These are phyloP conservation scores for Eristalinus sepulchralis DNA, from an alignment of 2,888 invertebrate species.

Conservation along the genomic window DNA sequence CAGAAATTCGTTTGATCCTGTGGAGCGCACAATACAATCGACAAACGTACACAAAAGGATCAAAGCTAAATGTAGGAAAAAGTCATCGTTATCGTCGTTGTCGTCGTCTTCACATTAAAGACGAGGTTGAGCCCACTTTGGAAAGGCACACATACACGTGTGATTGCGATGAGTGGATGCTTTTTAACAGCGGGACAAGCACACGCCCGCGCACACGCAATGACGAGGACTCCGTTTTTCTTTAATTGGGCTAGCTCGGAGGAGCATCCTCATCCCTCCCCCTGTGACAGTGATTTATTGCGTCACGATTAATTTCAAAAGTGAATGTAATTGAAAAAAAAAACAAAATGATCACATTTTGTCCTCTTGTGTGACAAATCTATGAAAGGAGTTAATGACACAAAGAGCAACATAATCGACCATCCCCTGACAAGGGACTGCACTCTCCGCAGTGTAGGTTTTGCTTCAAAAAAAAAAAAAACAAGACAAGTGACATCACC, in stretches of 20 bases:
- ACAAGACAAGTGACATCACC: no score
- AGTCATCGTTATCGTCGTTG: background rate
- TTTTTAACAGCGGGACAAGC: background rate
- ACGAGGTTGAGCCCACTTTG: background rate
- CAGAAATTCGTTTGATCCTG: slow-evolving; percentile 49
- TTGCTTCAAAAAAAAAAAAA: no score
- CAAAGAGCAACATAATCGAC: background rate
- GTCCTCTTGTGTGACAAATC: slow-evolving; percentile 54
- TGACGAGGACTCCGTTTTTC: no score
- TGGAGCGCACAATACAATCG: slow-evolving; percentile 1
- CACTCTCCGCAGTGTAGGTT: no score
- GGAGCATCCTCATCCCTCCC: background rate
- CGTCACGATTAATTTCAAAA: background rate
- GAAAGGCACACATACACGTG: no score
- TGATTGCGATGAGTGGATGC: background rate
- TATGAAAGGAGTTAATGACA: slow-evolving; percentile 60
- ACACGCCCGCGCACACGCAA: background rate
- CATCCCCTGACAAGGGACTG: background rate
- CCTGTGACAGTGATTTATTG: slow-evolving; percentile 15
- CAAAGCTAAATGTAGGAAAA: slow-evolving; percentile 46
- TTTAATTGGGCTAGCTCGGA: background rate
- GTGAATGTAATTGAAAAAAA: slow-evolving; percentile 7
- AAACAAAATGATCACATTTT: slow-evolving; percentile 3
- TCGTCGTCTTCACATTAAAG: background rate
- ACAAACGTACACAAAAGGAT: slow-evolving; percentile 42